These are phyloP conservation scores for Pseudobourletiella spinata DNA, from an alignment of 1,140 invertebrate species.

Conservation along the genomic window DNA sequence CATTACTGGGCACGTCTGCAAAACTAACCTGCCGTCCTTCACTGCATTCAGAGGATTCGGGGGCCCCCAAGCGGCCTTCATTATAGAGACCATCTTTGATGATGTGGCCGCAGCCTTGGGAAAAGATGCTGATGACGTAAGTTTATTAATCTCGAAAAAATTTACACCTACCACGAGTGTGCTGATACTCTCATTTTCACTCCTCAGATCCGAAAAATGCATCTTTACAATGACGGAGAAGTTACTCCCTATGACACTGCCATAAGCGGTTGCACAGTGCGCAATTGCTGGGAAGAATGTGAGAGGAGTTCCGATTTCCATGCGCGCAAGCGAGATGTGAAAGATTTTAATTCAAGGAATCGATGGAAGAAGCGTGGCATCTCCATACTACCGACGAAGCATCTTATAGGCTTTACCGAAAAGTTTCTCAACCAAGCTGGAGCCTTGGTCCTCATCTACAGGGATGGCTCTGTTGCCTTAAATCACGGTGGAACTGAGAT, in stretches of 20 bases:
- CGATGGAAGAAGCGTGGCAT: constrained; percentile 82
- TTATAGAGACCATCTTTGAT: constrained; percentile 64
- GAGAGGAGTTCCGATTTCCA: constrained; percentile 56
- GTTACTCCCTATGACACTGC: constrained; percentile 66
- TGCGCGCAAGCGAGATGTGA: constrained; percentile 50
- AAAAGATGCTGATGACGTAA: constrained; percentile 49
- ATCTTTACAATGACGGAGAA: constrained; percentile 70
- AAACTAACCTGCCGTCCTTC: constrained; percentile 77
- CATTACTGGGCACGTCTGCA: constrained; percentile 60
- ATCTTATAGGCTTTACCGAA: constrained; percentile 73
- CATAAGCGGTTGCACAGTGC: constrained; percentile 62
- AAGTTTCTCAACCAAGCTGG: constrained; percentile 77
- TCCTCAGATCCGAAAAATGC: constrained; percentile 54
- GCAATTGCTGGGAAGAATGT: constrained; percentile 73
- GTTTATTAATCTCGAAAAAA: constrained; percentile 18
- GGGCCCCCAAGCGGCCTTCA: constrained; percentile 77
- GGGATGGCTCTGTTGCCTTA: constrained; percentile 81
- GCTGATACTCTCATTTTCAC: no score
- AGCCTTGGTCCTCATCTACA: constrained; percentile 76
- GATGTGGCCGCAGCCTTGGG: constrained; percentile 62
- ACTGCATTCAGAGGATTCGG: constrained; percentile 86
- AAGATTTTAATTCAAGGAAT: constrained; percentile 67
- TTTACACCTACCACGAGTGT: no score
- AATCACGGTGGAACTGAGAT: constrained; percentile 88
- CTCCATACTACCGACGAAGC: constrained; percentile 73